Evolutionary conservation across 1,140 invertebrate genomes (phyloP).

Genomic region (Doryteuthis pealeii): DNA sequence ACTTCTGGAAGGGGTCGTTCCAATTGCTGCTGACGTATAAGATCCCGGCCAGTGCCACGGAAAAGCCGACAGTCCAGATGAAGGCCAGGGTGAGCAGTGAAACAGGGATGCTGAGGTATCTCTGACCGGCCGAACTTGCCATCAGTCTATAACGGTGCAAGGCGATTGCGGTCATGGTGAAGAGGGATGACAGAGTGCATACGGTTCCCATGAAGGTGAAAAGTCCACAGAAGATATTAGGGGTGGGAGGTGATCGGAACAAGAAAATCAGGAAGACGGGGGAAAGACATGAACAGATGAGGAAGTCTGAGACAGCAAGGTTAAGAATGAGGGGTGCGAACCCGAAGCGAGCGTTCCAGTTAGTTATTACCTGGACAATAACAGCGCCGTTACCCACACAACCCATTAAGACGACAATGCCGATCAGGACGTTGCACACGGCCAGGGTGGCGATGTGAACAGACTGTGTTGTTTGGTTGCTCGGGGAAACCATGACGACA

Average conservation of each 20-base stretch:
- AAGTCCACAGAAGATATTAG: constrained; percentile 41
- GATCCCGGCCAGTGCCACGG: constrained; percentile 34
- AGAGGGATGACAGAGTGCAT: constrained; percentile 39
- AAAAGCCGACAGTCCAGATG: constrained; percentile 37
- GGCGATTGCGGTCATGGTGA: constrained; percentile 41
- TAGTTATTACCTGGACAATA: constrained; percentile 33
- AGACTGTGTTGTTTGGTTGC: neutral
- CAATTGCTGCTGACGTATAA: constrained; percentile 39
- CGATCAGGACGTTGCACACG: constrained; percentile 39
- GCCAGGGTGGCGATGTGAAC: constrained; percentile 41
- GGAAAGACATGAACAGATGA: constrained; percentile 39
- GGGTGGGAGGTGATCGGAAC: constrained; percentile 35
- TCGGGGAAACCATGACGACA: too few species aligned
- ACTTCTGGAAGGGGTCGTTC: constrained; percentile 31
- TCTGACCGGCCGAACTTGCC: constrained; percentile 24
- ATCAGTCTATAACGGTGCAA: constrained; percentile 37
- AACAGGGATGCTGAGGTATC: constrained; percentile 26
- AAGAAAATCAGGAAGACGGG: constrained; percentile 42
- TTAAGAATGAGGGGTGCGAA: constrained; percentile 43
- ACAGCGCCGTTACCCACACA: constrained; percentile 43
- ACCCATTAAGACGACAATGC: constrained; percentile 40
- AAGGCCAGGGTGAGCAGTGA: constrained; percentile 31
- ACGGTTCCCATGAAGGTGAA: constrained; percentile 36
- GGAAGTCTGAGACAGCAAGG: constrained; percentile 41
- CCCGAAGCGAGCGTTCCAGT: constrained; percentile 30